Conservation (phyloP, 2,113 vertebrate genomes). For the Rhegmatorhina hoffmannsi region DNA sequence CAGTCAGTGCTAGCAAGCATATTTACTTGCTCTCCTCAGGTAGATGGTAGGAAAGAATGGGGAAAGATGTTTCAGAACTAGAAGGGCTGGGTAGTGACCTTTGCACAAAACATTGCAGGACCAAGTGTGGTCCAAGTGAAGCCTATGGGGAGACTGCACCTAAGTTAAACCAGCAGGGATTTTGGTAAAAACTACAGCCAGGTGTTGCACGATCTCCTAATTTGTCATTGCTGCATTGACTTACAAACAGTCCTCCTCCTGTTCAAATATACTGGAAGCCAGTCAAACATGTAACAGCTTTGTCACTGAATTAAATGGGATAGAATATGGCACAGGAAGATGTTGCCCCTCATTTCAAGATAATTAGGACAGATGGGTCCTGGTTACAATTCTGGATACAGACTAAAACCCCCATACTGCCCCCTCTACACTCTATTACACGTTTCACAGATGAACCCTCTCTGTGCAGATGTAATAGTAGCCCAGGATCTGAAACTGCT, state of each 20-base stretch:
- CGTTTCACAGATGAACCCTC: background rate
- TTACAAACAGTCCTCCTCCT: background rate
- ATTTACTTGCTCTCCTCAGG: background rate
- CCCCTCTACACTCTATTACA: background rate
- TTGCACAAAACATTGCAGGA: background rate
- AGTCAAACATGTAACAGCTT: background rate
- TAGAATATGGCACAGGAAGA: background rate
- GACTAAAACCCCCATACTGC: background rate
- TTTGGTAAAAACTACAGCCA: background rate
- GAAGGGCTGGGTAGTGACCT: background rate
- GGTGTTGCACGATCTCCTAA: background rate
- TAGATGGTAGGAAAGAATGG: background rate
- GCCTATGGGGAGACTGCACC: background rate
- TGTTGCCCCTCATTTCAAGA: background rate
- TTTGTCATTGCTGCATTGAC: background rate
- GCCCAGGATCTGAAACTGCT: background rate
- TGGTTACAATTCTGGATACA: background rate
- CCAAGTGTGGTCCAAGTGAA: background rate
- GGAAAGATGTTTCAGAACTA: background rate
- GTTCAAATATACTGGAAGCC: background rate
- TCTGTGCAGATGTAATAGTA: background rate
- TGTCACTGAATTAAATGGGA: background rate
- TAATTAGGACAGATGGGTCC: slow-evolving; percentile 1
- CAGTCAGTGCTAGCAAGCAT: background rate
- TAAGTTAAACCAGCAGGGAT: background rate